Evolutionary conservation across 2,888 invertebrate species (phyloP).

Genomic region (Leucophora obtusa): DNA sequence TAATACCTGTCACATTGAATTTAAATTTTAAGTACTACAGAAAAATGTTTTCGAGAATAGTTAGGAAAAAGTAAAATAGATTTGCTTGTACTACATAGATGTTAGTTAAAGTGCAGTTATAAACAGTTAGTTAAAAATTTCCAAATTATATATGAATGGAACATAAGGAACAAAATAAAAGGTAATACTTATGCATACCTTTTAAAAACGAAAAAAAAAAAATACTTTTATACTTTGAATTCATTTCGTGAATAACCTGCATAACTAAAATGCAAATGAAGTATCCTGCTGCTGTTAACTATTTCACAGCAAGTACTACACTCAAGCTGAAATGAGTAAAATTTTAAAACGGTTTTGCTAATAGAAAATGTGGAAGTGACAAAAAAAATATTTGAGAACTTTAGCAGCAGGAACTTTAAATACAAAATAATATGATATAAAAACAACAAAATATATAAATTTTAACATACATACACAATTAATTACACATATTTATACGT

Average conservation of each 20-base stretch:
- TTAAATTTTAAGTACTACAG: constrained; percentile 48
- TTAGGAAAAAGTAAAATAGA: constrained; percentile 25
- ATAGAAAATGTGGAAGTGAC: too few relatives aligned
- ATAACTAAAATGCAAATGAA: constrained; percentile 44
- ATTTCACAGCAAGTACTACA: too few relatives aligned
- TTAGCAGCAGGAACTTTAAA: too few relatives aligned
- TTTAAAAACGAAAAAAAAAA: constrained; percentile 6
- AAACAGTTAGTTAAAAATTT: constrained; percentile 53
- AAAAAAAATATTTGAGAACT: too few relatives aligned
- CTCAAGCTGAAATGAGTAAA: too few relatives aligned
- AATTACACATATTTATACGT: too few relatives aligned
- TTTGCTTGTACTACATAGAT: not conserved
- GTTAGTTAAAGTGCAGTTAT: constrained; percentile 38
- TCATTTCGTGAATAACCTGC: constrained; percentile 50
- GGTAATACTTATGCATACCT: constrained; percentile 23
- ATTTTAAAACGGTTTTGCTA: too few relatives aligned
- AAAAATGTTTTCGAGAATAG: constrained; percentile 15
- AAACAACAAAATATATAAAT: too few relatives aligned
- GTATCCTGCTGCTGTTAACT: constrained; percentile 34
- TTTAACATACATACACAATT: too few relatives aligned
- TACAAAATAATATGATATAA: too few relatives aligned
- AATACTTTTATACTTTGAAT: constrained; percentile 46
- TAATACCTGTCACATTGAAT: constrained; percentile 59
- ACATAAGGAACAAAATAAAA: not conserved
- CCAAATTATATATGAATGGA: constrained; percentile 51